Evolutionary conservation across 2,888 invertebrate species (phyloP).

Genomic region (Clusia tigrina): DNA sequence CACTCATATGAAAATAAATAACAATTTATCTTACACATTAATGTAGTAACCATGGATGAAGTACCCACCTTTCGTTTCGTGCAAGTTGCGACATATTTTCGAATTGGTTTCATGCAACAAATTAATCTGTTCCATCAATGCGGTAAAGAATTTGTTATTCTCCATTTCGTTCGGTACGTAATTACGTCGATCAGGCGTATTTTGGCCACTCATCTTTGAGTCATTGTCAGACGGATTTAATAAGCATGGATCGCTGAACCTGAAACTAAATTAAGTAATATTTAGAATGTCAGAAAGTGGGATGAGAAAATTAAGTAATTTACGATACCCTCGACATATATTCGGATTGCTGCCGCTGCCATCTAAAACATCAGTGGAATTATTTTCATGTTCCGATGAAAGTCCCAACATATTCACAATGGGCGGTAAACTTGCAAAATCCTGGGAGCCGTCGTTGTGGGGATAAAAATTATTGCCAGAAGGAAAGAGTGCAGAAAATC

Average conservation of each 20-base stretch:
- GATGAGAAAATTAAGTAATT: slow-evolving; percentile 2
- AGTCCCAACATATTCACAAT: slow-evolving; percentile 67
- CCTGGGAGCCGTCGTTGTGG: slow-evolving; percentile 60
- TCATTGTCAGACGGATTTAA: slow-evolving; percentile 63
- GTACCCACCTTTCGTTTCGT: slow-evolving; percentile 73
- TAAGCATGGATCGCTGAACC: slow-evolving; percentile 64
- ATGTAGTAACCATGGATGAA: not conserved
- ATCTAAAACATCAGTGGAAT: slow-evolving; percentile 60
- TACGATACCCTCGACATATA: slow-evolving; percentile 57
- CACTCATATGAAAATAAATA: no score
- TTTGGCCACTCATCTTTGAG: slow-evolving; percentile 61
- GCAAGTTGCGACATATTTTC: slow-evolving; percentile 77
- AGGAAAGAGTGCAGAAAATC: slow-evolving; percentile 56
- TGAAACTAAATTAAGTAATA: slow-evolving; percentile 48
- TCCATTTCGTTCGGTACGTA: slow-evolving; percentile 50
- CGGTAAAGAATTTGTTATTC: slow-evolving; percentile 61
- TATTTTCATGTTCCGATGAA: slow-evolving; percentile 56
- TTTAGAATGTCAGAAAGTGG: not conserved
- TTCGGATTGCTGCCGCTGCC: slow-evolving; percentile 62
- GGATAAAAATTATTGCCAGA: slow-evolving; percentile 41
- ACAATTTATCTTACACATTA: no score
- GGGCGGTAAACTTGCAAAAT: slow-evolving; percentile 76
- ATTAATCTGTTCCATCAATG: slow-evolving; percentile 77
- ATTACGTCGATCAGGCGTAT: slow-evolving; percentile 58
- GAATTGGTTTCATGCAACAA: slow-evolving; percentile 76